Base-by-base conservation (phyloP, 1,140 invertebrate species). In the Drosophila serrata region DNA sequence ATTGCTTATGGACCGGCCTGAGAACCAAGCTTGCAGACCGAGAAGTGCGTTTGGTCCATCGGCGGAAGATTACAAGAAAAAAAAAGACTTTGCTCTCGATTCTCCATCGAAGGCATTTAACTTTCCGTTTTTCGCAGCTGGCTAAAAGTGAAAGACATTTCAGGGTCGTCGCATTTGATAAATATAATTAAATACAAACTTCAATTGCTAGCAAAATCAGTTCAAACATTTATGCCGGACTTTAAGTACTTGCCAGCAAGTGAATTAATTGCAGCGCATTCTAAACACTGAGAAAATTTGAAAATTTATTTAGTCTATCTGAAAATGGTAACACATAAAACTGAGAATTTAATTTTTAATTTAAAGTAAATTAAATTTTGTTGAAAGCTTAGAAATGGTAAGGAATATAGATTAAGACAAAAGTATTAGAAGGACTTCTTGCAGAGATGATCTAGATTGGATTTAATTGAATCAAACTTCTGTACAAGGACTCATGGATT, bases 71-170 rank as follows among this genome's bases (percentile, higher is more conserved):
- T 49, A 58, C 39, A 33, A 48, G 43, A 40, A 42, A 58, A 46
- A 33, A 48, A 53, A 40, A 42, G 22, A 72, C 35, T 45, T 42
- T 81, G 65, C 58, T 60, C 81, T 81, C 82, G 69, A 79, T 86
- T 85, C 70, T 80, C 61, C 69, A 51, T 60, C 57, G 49, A 61
- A 57, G 48, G 45, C 77, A 73, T 45, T 60, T 81, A 74, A 85
- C 81, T 85, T 85, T 85, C 82, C 78, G 81, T 85, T 86, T 85
- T 86, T 64, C 65, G 79, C 73, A 81, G 46, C 82, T 65, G 61
- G 42, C 46, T 63, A 40, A 74, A 74, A 62, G 57, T 62, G 57
- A 62, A 61, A 74, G 57, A 72, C 46, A 40, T 62, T 74, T 74
- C 70, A 74, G 70, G 70, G 70, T 61, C 70, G 39, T 11, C 27